Base-by-base conservation (phyloP, 2,797 vertebrate species). In the Acomys russatus region DNA sequence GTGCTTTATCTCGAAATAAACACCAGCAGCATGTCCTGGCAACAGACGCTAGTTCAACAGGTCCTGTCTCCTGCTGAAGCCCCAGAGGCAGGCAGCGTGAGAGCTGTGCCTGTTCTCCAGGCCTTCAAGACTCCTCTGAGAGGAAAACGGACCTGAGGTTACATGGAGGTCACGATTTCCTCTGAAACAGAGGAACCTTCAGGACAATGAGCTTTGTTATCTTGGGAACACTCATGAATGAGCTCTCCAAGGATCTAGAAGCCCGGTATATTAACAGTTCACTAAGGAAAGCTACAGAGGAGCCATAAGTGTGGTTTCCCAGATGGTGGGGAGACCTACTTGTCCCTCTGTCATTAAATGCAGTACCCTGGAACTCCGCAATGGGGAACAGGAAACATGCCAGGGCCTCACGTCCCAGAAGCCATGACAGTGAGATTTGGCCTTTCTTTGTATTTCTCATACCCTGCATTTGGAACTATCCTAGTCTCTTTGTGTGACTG, bases 151-250 rank as follows among this genome's bases (percentile, higher is more conserved):
- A 76, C n/a, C 92, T 92, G 66, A 76, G 92, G 95, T 61, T 86
- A 95, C 97, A 92, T 95, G 59, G 80, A 78, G 92, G 77, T 85
- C 96, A 95, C 70, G 35, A 68, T 74, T 97, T 90, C 93, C 88
- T 90, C 93, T 77, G 25, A 49, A 82, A 66, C 49, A 96, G 66
- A 97, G 90, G 96, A 92, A 44, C 6, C 61, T 89, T 96, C 15
- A 76, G 91, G 14, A 78, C 96, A 86, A n/a, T 89, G 90, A 7
- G 38, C 70, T 96, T 59, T 85, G 82, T 76, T 88, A 83, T 90
- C 84, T 89, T 56, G 15, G 79, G 89, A 93, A 70, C 95, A 82
- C 44, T 98, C 95, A 96, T 96, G 73, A 96, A 85, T 94, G 6
- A 5, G 73, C 74, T 91, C 35, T 94, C 94, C 86, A 88, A 23